phyloP scores from a whole-genome alignment of 2,888 invertebrate species.

The Agrotis clavis region DNA sequence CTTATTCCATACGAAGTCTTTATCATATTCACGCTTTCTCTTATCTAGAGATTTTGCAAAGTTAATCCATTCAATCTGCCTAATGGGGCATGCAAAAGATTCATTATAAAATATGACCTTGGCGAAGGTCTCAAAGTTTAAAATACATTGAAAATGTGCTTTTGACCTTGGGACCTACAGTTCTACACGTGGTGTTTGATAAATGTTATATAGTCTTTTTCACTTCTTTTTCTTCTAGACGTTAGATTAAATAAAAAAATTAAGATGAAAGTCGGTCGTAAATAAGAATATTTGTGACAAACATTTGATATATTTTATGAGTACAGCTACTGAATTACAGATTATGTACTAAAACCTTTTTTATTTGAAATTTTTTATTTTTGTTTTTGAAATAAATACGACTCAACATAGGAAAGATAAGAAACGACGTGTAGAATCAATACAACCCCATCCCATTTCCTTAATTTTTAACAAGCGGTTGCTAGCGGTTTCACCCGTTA shows the following conservation, averaged over 20 bases:
- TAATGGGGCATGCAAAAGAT: slow-evolving; percentile 28
- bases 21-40: neutral
- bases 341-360: neutral
- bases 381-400: too few species aligned
- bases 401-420: too few species aligned
- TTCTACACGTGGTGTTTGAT: slow-evolving; percentile 8
- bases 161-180: slow-evolving; percentile 12
- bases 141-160: neutral
- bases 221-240: too few species aligned
- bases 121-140: neutral
- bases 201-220: neutral
- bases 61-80: slow-evolving; percentile 10
- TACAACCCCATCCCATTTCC: too few species aligned
- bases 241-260: too few species aligned
- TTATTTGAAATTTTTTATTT: neutral
- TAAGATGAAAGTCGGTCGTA: neutral
- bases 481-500: too few species aligned
- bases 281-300: slow-evolving; percentile 11
- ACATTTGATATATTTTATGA: neutral
- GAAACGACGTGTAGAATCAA: too few species aligned
- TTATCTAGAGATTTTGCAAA: slow-evolving; percentile 3
- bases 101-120: slow-evolving; percentile 13
- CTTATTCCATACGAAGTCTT: neutral
- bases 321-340: neutral
- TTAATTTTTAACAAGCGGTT: too few species aligned